A percentile compares a stretch with the other conserved stretches of the same genome.
These are phyloP conservation scores for Microtus richardsoni DNA, from an alignment of 2,113 vertebrate genomes.

Conservation along the genomic window DNA sequence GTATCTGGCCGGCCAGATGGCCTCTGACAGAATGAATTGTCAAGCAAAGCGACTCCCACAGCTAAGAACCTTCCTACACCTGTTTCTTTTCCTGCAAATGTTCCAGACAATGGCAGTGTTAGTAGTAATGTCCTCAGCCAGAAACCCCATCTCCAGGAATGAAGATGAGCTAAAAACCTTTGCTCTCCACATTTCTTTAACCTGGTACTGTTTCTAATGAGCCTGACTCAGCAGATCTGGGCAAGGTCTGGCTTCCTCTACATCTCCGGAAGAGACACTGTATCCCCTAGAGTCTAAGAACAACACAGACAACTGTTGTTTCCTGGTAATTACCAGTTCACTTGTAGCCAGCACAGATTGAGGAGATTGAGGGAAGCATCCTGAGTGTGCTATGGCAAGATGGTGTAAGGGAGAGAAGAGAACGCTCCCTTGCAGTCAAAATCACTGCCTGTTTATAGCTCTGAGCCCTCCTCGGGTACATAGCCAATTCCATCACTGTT, in stretches of 20 bases:
- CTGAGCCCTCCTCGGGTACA: not conserved
- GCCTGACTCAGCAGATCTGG: not conserved
- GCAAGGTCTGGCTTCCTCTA: not conserved
- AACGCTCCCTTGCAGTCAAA: not conserved
- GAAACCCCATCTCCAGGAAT: not conserved
- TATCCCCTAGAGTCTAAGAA: not conserved
- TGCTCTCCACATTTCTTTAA: not conserved
- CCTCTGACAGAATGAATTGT: constrained; percentile 15
- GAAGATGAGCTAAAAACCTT: not conserved
- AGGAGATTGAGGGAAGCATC: not conserved
- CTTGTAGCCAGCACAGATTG: not conserved
- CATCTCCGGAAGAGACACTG: not conserved
- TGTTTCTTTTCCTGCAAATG: not conserved
- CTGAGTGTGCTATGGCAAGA: not conserved
- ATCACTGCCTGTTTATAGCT: not conserved
- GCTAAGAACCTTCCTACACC: not conserved
- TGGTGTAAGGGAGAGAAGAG: not conserved
- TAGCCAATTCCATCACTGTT: not conserved
- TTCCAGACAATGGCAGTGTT: not conserved
- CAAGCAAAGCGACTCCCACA: not conserved
- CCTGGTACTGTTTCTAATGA: not conserved
- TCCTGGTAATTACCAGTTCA: not conserved
- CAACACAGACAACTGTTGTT: not conserved
- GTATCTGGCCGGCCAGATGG: constrained; percentile 70
- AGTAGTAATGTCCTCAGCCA: not conserved